Conservation (phyloP, 2,888 invertebrate species). For the Spicauda simplicius region DNA sequence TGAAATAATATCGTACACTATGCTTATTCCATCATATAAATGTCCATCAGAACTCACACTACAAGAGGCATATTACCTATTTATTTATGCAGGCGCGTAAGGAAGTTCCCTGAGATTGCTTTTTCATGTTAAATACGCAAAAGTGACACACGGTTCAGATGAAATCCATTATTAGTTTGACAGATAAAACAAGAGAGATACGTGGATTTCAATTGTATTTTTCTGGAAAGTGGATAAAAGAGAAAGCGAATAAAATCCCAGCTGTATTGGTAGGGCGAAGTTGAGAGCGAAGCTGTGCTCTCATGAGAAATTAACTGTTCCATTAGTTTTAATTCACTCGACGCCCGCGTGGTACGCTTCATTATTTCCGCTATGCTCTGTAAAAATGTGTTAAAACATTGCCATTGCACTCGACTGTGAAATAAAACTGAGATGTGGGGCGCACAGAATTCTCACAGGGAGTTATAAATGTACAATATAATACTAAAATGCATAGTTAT, state of each 20-base stretch:
- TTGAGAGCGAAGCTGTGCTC: conserved; percentile 66
- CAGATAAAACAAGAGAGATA: conserved; percentile 23
- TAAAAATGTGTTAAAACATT: conserved; percentile 71
- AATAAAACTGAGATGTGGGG: conserved; percentile 54
- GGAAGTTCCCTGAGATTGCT: not conserved
- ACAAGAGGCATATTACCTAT: not conserved
- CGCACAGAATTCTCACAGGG: conserved; percentile 29
- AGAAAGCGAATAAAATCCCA: conserved; percentile 45
- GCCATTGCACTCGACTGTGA: conserved; percentile 37
- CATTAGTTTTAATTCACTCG: conserved; percentile 84
- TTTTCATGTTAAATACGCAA: not conserved
- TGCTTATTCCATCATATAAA: not conserved
- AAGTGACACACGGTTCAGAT: not conserved
- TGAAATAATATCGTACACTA: too few species aligned
- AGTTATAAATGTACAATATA: conserved; percentile 12
- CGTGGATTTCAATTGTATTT: conserved; percentile 30
- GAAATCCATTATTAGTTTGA: conserved; percentile 6
- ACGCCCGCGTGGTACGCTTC: conserved; percentile 65
- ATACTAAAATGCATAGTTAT: not conserved
- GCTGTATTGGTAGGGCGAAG: conserved; percentile 60
- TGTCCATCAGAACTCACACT: not conserved
- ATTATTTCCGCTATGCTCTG: conserved; percentile 74
- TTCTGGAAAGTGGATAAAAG: conserved; percentile 30
- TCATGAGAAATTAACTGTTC: conserved; percentile 84
- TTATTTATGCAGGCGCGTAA: not conserved